These are phyloP conservation scores for Petrolisthes cinctipes DNA, from an alignment of 2,888 invertebrate genomes.

Conservation along the genomic window DNA sequence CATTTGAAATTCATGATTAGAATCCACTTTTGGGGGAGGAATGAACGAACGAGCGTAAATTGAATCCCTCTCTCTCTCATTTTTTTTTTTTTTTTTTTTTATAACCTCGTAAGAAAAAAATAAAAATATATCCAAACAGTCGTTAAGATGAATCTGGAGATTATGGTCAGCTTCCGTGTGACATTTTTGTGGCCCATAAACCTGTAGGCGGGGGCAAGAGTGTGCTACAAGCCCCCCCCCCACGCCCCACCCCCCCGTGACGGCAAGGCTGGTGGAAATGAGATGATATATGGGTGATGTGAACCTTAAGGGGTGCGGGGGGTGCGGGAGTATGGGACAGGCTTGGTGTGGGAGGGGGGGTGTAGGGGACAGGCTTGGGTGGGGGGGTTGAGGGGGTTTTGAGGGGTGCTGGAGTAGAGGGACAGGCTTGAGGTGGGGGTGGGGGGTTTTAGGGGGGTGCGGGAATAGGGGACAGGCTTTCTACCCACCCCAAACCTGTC, in stretches of 20 bases:
- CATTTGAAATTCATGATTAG: constrained; percentile 9
- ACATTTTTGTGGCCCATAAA: constrained; percentile 51
- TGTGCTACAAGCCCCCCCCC: not conserved
- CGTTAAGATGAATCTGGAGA: constrained; percentile 52
- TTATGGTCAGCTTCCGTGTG: constrained; percentile 47
- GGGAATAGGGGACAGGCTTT: too few species aligned
- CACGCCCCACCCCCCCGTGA: not conserved
- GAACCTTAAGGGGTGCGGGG: constrained; percentile 37
- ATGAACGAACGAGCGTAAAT: constrained; percentile 25
- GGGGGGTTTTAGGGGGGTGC: too few species aligned
- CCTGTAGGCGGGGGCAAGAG: constrained; percentile 27
- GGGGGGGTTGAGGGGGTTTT: too few species aligned
- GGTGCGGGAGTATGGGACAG: too few species aligned
- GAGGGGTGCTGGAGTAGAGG: too few species aligned
- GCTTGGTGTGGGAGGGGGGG: too few species aligned
- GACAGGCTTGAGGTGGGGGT: too few species aligned
- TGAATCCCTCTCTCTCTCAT: not conserved
- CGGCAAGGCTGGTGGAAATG: constrained; percentile 3
- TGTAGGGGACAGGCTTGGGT: too few species aligned
- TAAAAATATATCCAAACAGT: constrained; percentile 39
- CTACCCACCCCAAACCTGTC: too few species aligned
- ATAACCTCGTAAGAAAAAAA: constrained; percentile 4
- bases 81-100: constrained; percentile 30
- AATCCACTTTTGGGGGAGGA: not conserved
- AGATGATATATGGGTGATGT: constrained; percentile 13